phyloP scores from a whole-genome alignment of 2,888 invertebrate species.

The Drosophila anomelani region DNA sequence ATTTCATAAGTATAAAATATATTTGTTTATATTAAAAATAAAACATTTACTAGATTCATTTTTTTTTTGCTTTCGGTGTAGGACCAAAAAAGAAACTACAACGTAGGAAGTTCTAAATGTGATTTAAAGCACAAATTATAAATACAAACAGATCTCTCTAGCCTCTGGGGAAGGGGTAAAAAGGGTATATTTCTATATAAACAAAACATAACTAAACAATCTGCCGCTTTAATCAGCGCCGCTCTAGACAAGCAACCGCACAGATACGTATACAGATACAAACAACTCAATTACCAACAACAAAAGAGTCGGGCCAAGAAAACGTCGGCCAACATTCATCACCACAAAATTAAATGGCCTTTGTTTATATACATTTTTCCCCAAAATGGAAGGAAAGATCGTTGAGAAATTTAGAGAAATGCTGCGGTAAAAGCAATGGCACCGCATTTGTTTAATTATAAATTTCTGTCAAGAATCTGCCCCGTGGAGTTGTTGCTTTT shows the following conservation, averaged over 20 bases:
- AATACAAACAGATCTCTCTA: slow-evolving; percentile 34
- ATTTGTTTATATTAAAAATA: not conserved
- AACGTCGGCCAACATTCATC: slow-evolving; percentile 73
- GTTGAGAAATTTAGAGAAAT: slow-evolving; percentile 74
- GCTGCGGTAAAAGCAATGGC: slow-evolving; percentile 71
- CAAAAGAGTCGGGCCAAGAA: slow-evolving; percentile 53
- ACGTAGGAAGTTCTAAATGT: slow-evolving; percentile 17
- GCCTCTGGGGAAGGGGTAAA: slow-evolving; percentile 25
- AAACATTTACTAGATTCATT: no score
- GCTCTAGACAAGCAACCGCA: slow-evolving; percentile 42
- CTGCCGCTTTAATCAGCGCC: slow-evolving; percentile 74
- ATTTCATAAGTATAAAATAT: no score
- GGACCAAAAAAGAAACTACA: not conserved
- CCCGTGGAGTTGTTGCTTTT: slow-evolving; percentile 21
- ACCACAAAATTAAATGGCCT: slow-evolving; percentile 76
- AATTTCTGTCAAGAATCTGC: slow-evolving; percentile 75
- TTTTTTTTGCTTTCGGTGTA: no score
- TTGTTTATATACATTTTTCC: slow-evolving; percentile 72
- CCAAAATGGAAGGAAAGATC: slow-evolving; percentile 38
- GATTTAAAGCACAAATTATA: slow-evolving; percentile 44
- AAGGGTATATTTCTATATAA: slow-evolving; percentile 62
- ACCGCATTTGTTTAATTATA: slow-evolving; percentile 78
- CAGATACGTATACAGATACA: slow-evolving; percentile 26
- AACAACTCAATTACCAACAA: slow-evolving; percentile 75
- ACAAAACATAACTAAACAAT: slow-evolving; percentile 71